Conservation (phyloP, 1,140 invertebrate genomes). For the Aradophagus sp. region DNA sequence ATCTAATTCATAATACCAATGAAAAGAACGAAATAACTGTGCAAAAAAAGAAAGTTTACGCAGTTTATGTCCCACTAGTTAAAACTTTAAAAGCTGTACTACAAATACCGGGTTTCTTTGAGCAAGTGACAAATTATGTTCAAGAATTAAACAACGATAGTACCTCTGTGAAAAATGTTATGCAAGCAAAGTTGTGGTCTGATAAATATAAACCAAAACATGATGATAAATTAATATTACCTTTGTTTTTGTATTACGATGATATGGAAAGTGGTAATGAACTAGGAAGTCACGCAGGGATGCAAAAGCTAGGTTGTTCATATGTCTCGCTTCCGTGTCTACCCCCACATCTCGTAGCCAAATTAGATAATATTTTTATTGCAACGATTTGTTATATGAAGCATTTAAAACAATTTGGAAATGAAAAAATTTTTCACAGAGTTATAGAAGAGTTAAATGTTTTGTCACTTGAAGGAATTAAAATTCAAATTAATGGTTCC, state of each 20-base stretch:
- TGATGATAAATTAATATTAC: neutral
- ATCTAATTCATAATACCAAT: neutral
- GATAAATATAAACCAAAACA: conserved; percentile 1
- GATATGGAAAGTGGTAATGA: conserved; percentile 3
- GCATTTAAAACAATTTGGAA: conserved; percentile 3
- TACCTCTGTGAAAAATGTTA: neutral
- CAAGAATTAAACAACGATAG: neutral
- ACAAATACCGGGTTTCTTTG: neutral
- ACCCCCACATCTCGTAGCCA: conserved; percentile 1
- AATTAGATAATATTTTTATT: neutral
- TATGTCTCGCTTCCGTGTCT: conserved; percentile 2
- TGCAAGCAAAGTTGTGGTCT: conserved; percentile 3
- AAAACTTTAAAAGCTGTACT: conserved; percentile 1
- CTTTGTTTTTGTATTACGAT: conserved; percentile 2
- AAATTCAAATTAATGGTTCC: neutral
- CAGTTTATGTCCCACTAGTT: neutral
- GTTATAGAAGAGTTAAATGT: neutral
- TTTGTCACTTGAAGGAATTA: neutral
- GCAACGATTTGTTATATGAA: conserved; percentile 1
- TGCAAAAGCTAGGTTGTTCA: conserved; percentile 3
- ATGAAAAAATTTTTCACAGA: neutral
- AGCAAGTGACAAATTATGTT: neutral
- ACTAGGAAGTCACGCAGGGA: neutral
- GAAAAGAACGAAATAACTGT: neutral
- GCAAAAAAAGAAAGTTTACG: neutral